These are phyloP conservation scores for Chrysogorgia sp. DNA, from an alignment of 92 coral and sea anemone species.

Conservation along the genomic window DNA sequence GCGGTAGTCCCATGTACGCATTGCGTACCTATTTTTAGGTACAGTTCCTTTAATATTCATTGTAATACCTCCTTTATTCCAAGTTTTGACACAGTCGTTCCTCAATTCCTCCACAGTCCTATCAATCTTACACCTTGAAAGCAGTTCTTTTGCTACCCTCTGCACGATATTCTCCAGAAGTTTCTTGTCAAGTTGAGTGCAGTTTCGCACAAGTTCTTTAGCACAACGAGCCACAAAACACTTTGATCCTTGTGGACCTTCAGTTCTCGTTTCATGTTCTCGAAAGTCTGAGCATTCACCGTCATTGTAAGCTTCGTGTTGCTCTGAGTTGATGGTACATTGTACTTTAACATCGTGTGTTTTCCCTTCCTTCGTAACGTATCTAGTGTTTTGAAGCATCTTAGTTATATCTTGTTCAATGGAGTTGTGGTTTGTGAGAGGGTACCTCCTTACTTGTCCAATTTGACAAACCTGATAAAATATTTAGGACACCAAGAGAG, in stretches of 20 bases:
- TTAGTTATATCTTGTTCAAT: constrained; percentile 59
- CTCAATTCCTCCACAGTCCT: too few relatives aligned
- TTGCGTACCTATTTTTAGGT: too few relatives aligned
- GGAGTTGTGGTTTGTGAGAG: constrained; percentile 32
- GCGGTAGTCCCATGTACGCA: too few relatives aligned
- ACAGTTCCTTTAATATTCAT: background rate
- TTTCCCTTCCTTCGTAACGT: constrained; percentile 31
- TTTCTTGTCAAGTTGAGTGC: constrained; percentile 71
- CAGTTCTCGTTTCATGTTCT: background rate
- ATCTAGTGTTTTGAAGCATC: constrained; percentile 71
- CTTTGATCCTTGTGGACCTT: background rate
- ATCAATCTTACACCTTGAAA: constrained; percentile 21
- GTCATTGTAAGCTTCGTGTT: too few relatives aligned
- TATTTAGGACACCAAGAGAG: constrained; percentile 1
- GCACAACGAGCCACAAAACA: constrained; percentile 71
- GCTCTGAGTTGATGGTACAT: background rate
- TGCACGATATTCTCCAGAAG: constrained; percentile 68
- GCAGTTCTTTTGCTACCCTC: constrained; percentile 72
- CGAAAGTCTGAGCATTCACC: too few relatives aligned
- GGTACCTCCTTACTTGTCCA: constrained; percentile 73
- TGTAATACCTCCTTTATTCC: constrained; percentile 65
- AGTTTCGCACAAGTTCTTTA: constrained; percentile 71
- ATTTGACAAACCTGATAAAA: constrained; percentile 82
- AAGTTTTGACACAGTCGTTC: background rate
- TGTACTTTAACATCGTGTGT: background rate